Evolutionary conservation across 2,113 vertebrate genomes (phyloP), one percentile per base, ranked within the genome.

Genomic region (Lophotis ruficrista): DNA sequence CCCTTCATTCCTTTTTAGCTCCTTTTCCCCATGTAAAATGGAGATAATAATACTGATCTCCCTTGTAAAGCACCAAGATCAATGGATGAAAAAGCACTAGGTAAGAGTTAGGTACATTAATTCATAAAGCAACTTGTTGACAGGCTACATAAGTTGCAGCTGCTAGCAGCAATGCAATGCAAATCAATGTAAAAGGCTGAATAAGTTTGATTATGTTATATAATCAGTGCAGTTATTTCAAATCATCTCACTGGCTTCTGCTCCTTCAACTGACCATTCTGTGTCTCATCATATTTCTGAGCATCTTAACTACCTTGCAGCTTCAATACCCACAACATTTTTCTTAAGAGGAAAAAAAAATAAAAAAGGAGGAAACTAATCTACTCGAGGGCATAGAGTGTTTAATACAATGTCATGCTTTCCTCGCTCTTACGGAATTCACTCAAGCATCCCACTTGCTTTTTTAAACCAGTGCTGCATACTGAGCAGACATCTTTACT

Each of bases 391-490:
- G 66, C 43, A 80, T 35, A 84, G 1, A 91, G 54, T 43, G 35
- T 54, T 83, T 71, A 82, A 88, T 72, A 95, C 54, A 70, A 68
- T 72, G 89, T 84, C 82, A 91, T 57, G 47, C 71, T 82, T 85
- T 90, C 61, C 89, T 91, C 23, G 28, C 83, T 87, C 65, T 72
- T 87, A 68, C 31, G 80, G 89, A 89, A 94, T 83, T 79, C 93
- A 95, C 70, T 96, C 92, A 65, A 68, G 88, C 86, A 84, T 92
- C 38, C 65, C 38, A 75, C 75, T 90, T 89, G 90, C 72, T 95
- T 82, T 95, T 90, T 61, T 90, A 82, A 93, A 93, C 84, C 75
- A 62, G 77, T 89, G 30, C 77, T 93, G 95, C 92, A 96, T 95
- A 94, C 82, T 91, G 82, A 97, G 84, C 82, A 94, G 90, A 84